A percentile compares a stretch with the other conserved stretches of the same genome.
Evolutionary conservation across 1,140 invertebrate genomes (phyloP).

Genomic region (Papilio aristodemus): DNA sequence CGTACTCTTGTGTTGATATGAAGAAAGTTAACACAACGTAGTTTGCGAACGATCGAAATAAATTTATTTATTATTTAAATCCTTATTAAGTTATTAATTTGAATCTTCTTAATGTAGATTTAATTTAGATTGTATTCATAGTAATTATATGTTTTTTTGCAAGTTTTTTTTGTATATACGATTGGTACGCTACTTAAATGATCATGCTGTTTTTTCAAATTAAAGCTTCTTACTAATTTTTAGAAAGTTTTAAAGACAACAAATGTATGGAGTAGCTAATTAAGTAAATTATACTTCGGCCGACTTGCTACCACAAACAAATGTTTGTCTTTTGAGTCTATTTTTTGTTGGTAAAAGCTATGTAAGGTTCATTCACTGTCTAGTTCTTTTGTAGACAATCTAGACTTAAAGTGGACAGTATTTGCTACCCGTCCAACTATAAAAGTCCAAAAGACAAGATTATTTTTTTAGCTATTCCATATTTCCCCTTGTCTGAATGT

Average conservation of each 20-base stretch:
- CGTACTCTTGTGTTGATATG: conserved; percentile 14
- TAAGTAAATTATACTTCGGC: conserved; percentile 6
- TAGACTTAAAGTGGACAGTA: too few relatives aligned
- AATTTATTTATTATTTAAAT: neutral
- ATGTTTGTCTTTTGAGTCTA: too few relatives aligned
- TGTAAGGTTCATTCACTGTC: neutral
- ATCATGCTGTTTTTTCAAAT: conserved; percentile 1
- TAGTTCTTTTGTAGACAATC: neutral
- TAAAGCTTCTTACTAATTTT: neutral
- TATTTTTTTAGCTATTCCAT: neutral
- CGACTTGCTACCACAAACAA: too few relatives aligned
- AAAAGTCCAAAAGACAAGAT: neutral
- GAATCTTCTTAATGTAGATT: conserved; percentile 15
- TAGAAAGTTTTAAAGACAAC: neutral
- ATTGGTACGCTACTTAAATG: conserved; percentile 16
- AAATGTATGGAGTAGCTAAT: conserved; percentile 16
- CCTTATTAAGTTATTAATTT: conserved; percentile 15
- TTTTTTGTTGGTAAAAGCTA: too few relatives aligned
- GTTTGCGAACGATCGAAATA: neutral
- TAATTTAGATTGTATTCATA: conserved; percentile 19
- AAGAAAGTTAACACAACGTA: neutral
- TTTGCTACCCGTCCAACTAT: too few relatives aligned
- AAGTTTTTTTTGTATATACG: conserved; percentile 14
- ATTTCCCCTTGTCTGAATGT: neutral
- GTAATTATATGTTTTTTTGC: conserved; percentile 2